phyloP scores from a whole-genome alignment of 1,140 invertebrate species.

The Magallana ariakensis region DNA sequence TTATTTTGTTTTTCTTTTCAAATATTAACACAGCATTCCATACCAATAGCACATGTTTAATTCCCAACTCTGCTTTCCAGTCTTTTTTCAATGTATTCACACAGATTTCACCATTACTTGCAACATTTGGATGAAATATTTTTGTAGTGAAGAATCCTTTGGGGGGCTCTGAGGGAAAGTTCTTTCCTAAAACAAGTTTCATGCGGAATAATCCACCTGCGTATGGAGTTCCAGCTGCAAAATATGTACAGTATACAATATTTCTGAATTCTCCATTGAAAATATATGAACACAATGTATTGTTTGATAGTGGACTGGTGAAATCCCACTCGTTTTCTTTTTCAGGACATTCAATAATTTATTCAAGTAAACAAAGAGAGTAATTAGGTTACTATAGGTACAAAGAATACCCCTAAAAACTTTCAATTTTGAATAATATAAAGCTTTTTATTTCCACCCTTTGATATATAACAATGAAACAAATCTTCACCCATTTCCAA shows the following conservation, averaged over 20 bases:
- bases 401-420: no score
- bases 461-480: no score
- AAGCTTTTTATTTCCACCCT: no score
- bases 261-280: no score
- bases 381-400: no score
- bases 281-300: no score
- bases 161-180: constrained; percentile 94
- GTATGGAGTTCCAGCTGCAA: constrained; percentile 80
- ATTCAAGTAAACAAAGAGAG: no score
- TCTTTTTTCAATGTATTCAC: constrained; percentile 98
- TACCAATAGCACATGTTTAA: constrained; percentile 96
- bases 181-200: constrained; percentile 93
- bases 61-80: constrained; percentile 97
- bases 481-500: no score
- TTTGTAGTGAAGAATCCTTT: constrained; percentile 97
- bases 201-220: constrained; percentile 85
- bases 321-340: no score
- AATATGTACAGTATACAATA: not conserved
- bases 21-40: constrained; percentile 45
- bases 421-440: no score
- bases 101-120: constrained; percentile 96
- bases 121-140: constrained; percentile 98
- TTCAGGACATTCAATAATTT: no score
- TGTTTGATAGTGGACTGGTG: no score
- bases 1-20: not conserved